Percentiles rank a stretch among this genome's conserved stretches.
phyloP scores from a whole-genome alignment of 1,140 invertebrate genomes.

The Microplitis mediator region DNA sequence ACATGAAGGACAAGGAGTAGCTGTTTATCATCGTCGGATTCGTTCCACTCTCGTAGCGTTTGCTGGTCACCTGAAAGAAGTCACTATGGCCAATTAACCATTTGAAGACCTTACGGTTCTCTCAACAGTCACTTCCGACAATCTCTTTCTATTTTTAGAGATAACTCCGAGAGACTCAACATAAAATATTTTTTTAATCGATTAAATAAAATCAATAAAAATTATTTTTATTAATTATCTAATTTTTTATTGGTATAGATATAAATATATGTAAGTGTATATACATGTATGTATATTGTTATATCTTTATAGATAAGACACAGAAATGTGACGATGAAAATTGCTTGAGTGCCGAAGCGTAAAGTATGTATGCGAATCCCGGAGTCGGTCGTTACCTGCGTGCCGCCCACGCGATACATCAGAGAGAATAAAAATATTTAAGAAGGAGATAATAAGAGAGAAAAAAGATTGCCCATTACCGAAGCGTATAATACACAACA shows the following conservation, averaged over 20 bases:
- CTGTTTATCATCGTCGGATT: slow-evolving; percentile 4
- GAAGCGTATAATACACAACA: slow-evolving; percentile 1
- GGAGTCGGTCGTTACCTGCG: slow-evolving; percentile 7
- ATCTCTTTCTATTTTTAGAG: no score
- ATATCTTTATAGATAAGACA: no score
- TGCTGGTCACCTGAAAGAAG: slow-evolving; percentile 50
- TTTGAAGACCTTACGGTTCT: slow-evolving; percentile 56
- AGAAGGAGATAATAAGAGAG: no score
- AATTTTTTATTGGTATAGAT: no score
- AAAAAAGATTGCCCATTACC: not conserved
- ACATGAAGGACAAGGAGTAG: slow-evolving; percentile 43
- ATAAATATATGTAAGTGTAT: no score
- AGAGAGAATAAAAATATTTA: not conserved
- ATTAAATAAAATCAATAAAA: no score
- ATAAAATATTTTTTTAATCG: no score
- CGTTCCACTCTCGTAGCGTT: slow-evolving; percentile 58
- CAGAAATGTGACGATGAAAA: no score
- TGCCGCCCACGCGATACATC: not conserved
- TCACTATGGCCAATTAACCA: slow-evolving; percentile 60
- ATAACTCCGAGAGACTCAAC: no score
- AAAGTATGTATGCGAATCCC: slow-evolving; percentile 9
- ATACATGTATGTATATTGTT: no score
- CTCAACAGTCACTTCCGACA: slow-evolving; percentile 57
- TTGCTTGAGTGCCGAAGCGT: not conserved
- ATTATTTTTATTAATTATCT: no score